Evolutionary conservation across 2,113 vertebrate species (phyloP).

Genomic region (Pseudolaguvia tuberculata): DNA sequence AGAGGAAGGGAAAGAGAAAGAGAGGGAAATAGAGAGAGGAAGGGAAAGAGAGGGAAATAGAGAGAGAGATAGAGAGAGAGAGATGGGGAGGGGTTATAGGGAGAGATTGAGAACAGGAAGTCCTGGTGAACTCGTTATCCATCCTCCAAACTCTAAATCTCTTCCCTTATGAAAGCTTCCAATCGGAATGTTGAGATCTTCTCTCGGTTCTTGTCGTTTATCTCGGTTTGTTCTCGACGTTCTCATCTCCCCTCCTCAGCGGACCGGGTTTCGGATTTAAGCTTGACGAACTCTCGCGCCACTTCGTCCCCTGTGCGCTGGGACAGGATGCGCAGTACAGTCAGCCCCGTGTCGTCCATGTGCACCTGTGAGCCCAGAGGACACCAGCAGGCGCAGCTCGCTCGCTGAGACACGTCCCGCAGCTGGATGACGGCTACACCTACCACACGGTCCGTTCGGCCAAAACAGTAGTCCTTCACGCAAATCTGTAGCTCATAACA

Average conservation of each 20-base stretch:
- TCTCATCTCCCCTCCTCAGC: conserved; percentile 86
- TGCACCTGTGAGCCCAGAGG: conserved; percentile 82
- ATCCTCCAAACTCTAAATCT: background rate
- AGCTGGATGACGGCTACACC: conserved; percentile 88
- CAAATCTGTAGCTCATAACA: conserved; percentile 94
- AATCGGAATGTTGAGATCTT: background rate
- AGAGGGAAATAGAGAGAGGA: too few relatives aligned
- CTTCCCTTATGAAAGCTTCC: background rate
- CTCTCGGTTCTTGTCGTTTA: background rate
- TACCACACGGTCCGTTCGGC: conserved; percentile 87
- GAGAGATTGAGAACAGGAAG: background rate
- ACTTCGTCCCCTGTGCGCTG: conserved; percentile 95
- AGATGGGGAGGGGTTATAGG: too few relatives aligned
- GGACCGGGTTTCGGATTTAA: conserved; percentile 92
- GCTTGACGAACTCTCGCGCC: conserved; percentile 92
- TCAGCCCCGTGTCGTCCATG: conserved; percentile 95
- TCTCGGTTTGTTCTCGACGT: background rate
- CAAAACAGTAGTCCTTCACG: conserved; percentile 98
- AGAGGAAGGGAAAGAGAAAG: too few relatives aligned
- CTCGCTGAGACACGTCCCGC: conserved; percentile 81
- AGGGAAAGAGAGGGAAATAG: too few relatives aligned
- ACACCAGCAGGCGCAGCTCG: conserved; percentile 93
- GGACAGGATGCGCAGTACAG: conserved; percentile 91
- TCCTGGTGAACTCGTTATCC: background rate
- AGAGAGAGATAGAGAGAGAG: too few relatives aligned